Evolutionary conservation across 2,888 invertebrate species (phyloP).

Genomic region (Mechanitis mazaeus): DNA sequence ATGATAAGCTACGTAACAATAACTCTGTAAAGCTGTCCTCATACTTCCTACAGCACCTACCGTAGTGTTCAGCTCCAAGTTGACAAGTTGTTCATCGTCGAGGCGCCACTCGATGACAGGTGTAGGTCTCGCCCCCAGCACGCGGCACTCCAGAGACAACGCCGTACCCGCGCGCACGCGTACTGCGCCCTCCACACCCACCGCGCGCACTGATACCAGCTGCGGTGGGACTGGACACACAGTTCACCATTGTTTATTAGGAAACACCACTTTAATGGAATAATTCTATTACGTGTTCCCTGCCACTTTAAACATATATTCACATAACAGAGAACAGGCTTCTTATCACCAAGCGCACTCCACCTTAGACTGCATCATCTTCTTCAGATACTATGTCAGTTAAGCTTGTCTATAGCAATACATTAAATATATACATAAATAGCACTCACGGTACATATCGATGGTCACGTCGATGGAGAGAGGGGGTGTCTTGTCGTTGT

Average conservation of each 20-base stretch:
- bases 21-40: no score
- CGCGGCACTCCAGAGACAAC: slow-evolving; percentile 56
- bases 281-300: no score
- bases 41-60: slow-evolving; percentile 27
- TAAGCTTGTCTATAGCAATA: no score
- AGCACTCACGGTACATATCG: slow-evolving; percentile 81
- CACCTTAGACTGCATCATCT: neutral
- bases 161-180: slow-evolving; percentile 49
- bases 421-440: neutral
- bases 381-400: neutral
- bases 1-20: no score
- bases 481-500: slow-evolving; percentile 81
- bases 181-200: slow-evolving; percentile 31
- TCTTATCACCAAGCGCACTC: no score
- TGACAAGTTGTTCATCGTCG: slow-evolving; percentile 44
- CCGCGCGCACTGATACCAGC: slow-evolving; percentile 51
- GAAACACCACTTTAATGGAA: no score
- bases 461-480: slow-evolving; percentile 80
- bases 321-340: no score
- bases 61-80: slow-evolving; percentile 55
- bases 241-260: neutral
- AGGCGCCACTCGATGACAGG: slow-evolving; percentile 56
- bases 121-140: slow-evolving; percentile 60
- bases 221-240: slow-evolving; percentile 55
- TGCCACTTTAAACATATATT: no score